These are phyloP conservation scores for Peromyscus polionotus DNA, from an alignment of 2,113 vertebrate species.

Conservation along the genomic window DNA sequence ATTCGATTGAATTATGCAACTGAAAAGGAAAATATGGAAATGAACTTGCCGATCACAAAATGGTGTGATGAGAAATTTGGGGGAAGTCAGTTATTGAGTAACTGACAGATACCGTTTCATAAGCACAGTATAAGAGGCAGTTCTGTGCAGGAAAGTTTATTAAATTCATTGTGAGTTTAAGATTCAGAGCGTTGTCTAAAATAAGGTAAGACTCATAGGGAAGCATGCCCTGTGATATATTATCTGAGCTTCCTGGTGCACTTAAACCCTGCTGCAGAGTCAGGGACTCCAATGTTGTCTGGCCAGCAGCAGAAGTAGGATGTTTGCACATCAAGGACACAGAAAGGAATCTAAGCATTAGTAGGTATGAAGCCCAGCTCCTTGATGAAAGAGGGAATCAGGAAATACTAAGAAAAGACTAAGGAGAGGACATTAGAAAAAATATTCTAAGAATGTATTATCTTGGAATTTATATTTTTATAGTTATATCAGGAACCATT, in stretches of 20 bases:
- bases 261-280: not conserved
- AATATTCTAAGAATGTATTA: not conserved
- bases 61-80: not conserved
- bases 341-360: not conserved
- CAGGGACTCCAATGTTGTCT: not conserved
- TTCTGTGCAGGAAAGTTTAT: conserved; percentile 16
- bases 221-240: not conserved
- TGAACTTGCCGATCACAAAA: conserved; percentile 31
- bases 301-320: not conserved
- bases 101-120: not conserved
- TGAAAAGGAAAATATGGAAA: not conserved
- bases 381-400: not conserved
- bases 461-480: not conserved
- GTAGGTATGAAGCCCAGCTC: not conserved
- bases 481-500: not conserved
- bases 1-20: conserved; percentile 39
- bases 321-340: not conserved
- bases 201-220: not conserved
- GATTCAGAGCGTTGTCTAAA: not conserved
- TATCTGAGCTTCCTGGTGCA: not conserved
- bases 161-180: not conserved
- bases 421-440: not conserved
- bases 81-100: conserved; percentile 46
- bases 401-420: not conserved
- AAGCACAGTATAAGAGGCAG: not conserved